phyloP scores from a whole-genome alignment of 2,113 vertebrate species.

The Sylvilagus bachmani region DNA sequence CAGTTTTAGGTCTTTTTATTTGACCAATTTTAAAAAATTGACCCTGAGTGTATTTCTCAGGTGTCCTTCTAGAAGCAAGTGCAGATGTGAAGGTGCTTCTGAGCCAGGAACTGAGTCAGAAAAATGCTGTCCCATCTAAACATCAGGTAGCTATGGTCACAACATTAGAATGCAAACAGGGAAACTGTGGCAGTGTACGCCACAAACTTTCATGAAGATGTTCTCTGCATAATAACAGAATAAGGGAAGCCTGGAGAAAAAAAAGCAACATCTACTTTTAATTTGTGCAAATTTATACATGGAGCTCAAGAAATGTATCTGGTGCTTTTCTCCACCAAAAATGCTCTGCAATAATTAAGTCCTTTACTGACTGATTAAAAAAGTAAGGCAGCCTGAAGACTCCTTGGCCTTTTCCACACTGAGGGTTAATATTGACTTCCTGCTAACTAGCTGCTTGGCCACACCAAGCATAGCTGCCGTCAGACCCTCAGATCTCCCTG shows the following conservation, averaged over 20 bases:
- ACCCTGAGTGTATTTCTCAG: not conserved
- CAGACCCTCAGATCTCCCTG: not conserved
- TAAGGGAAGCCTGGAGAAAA: conserved; percentile 26
- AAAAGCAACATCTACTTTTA: not conserved
- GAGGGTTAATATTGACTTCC: not conserved
- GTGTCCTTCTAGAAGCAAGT: not conserved
- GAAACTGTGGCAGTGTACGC: not conserved
- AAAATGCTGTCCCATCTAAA: not conserved
- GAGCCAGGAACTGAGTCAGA: not conserved
- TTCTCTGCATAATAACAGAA: not conserved
- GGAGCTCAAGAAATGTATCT: conserved; percentile 1
- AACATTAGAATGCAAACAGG: not conserved
- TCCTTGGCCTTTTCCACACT: not conserved
- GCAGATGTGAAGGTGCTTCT: not conserved
- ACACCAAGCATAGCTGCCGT: not conserved
- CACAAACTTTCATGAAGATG: conserved; percentile 2
- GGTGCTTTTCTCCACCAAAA: not conserved
- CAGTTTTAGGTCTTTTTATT: not conserved
- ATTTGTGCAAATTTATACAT: not conserved
- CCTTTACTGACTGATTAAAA: not conserved
- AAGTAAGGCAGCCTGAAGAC: not conserved
- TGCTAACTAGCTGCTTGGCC: not conserved
- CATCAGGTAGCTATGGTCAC: not conserved
- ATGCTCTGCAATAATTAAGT: not conserved
- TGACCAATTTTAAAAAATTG: conserved; percentile 30